Percentiles rank a stretch among this genome's conserved stretches.
Evolutionary conservation across 2,888 invertebrate genomes (phyloP).

Genomic region (Athalia circularis): DNA sequence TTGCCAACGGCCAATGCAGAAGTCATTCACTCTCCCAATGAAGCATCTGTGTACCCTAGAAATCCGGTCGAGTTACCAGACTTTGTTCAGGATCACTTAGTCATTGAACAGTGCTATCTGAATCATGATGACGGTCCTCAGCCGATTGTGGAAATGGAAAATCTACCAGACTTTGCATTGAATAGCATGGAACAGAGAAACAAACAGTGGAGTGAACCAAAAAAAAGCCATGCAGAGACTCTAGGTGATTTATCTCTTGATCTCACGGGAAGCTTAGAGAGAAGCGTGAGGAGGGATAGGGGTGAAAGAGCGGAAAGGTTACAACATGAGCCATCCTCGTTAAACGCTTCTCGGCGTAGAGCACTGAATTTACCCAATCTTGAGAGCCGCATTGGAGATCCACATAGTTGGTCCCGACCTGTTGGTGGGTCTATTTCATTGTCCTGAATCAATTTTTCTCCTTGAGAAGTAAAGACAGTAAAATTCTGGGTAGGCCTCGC

Average conservation of each 20-base stretch:
- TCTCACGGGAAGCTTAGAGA: conserved; percentile 62
- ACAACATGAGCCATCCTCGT: conserved; percentile 29
- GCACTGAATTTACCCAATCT: conserved; percentile 59
- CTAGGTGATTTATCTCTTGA: conserved; percentile 62
- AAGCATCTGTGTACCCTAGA: conserved; percentile 75
- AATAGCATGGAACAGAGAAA: conserved; percentile 72
- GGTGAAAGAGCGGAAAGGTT: conserved; percentile 55
- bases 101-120: conserved; percentile 86
- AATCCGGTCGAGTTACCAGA: conserved; percentile 85
- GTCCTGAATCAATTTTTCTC: background rate
- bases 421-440: conserved; percentile 55
- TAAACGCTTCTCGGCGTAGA: conserved; percentile 21
- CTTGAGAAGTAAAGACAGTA: background rate
- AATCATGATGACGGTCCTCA: conserved; percentile 69
- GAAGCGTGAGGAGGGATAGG: conserved; percentile 54
- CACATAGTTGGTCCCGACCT: conserved; percentile 58
- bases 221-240: conserved; percentile 46
- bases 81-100: conserved; percentile 92
- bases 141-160: conserved; percentile 79
- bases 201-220: conserved; percentile 46
- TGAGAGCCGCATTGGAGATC: conserved; percentile 53
- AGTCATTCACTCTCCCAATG: conserved; percentile 75
- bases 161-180: conserved; percentile 82
- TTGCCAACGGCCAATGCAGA: conserved; percentile 72
- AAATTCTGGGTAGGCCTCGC: background rate